Evolutionary conservation across 2,797 vertebrate genomes (phyloP), one percentile per base, ranked within the genome.

Genomic region (Salmo trutta): DNA sequence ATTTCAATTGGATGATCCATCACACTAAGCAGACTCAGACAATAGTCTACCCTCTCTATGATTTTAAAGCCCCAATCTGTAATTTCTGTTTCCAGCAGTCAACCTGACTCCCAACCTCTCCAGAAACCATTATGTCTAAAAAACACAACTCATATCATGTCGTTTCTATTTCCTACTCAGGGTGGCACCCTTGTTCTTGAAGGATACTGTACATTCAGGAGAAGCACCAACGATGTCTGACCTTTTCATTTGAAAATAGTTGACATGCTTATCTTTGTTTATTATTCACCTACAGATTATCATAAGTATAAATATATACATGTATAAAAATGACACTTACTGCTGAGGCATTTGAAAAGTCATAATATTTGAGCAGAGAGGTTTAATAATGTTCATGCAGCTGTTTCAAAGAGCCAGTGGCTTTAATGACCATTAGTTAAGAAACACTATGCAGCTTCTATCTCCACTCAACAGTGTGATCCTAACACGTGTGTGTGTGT

Each of bases 181-280:
- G 85, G 76, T 81, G 83, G 83, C 87, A 78, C 79, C 87, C 74
- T 83, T 86, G 85, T 29, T 54, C 31, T 65, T 75, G 76, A 65
- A 69, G 67, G 70, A 33, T 33, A 68, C 5, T 3, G 29, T 17
- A 68, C 29, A 4, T 64, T 24, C 59, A 54, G 27, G 2, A 33
- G 1, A 31, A 33, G 27, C 15, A 8, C 7, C 33, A 73, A 31
- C 33, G 52, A 56, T 33, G 52, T 24, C 52, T 3, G 27, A 19
- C n/a, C 29, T 71, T 15, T 71, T 33, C 56, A 19, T 59, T 10
- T 59, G 19, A 21, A 41, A 69, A 69, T 10, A 69, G 4, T 1
- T 56, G 0, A 56, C 33, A 69, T 47, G 33, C 17, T 6, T 56
- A 19, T 5, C 24, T 67, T 29, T 24, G 24, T 12, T 54, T 53